Percentiles rank a stretch among this genome's conserved stretches.
phyloP scores from a whole-genome alignment of 2,888 invertebrate species.

The Pandemis heparana region DNA sequence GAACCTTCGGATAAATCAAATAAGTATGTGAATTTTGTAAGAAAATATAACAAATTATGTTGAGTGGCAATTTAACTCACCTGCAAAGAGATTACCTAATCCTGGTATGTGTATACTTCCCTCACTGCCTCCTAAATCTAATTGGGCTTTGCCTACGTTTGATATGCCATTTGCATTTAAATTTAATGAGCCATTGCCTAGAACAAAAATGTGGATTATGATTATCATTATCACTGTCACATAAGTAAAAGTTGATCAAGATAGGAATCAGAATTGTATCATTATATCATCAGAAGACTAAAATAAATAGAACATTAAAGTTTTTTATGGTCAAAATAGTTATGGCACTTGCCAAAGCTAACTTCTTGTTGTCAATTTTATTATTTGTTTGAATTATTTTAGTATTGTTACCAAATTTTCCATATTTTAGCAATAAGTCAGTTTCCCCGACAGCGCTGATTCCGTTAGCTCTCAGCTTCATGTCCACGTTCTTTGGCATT shows the following conservation, averaged over 20 bases:
- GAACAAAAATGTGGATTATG: conserved; percentile 5
- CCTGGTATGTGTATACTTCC: conserved; percentile 64
- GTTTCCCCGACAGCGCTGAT: conserved; percentile 68
- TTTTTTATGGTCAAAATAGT: too few species aligned
- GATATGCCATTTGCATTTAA: conserved; percentile 71
- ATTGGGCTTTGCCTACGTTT: conserved; percentile 67
- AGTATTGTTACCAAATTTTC: conserved; percentile 58
- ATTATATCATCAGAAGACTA: background rate
- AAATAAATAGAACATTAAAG: background rate
- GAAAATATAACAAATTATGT: background rate
- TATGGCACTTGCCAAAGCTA: too few species aligned
- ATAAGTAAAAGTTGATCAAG: too few species aligned
- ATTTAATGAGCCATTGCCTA: conserved; percentile 67
- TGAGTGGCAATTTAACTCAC: conserved; percentile 53
- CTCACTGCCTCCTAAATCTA: conserved; percentile 62
- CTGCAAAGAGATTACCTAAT: conserved; percentile 62
- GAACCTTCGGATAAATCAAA: conserved; percentile 3
- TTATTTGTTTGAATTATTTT: background rate
- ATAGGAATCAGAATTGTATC: background rate
- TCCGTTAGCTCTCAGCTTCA: conserved; percentile 64
- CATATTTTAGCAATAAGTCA: conserved; percentile 62
- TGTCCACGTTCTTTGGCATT: conserved; percentile 57
- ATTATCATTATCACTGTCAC: too few species aligned
- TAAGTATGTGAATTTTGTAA: background rate
- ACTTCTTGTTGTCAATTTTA: background rate